phyloP scores from a whole-genome alignment of 2,113 vertebrate genomes.

The Oreocharis arfaki region DNA sequence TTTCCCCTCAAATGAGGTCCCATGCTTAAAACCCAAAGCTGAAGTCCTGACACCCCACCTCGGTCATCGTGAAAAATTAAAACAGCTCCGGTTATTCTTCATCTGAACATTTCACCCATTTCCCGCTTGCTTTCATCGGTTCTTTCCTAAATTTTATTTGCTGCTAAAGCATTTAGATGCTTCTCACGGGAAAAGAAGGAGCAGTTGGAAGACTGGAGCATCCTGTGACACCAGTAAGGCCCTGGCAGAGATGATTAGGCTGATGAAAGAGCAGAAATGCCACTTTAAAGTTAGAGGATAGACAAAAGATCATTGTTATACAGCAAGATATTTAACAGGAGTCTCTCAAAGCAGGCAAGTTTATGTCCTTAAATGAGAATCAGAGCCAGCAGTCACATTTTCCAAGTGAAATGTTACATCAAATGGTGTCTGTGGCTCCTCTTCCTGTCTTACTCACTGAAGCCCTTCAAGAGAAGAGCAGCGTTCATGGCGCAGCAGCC shows the following conservation, averaged over 20 bases:
- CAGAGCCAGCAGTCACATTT: background rate
- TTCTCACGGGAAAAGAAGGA: background rate
- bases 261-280: conserved; percentile 57
- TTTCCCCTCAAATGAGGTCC: background rate
- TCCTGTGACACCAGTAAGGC: conserved; percentile 5
- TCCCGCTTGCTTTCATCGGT: rapidly evolving
- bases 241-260: conserved; percentile 16
- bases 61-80: background rate
- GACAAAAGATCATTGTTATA: conserved; percentile 41
- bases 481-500: rapidly evolving
- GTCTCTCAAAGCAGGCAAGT: conserved; percentile 12
- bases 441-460: background rate
- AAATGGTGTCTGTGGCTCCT: background rate
- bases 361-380: background rate
- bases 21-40: background rate
- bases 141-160: background rate
- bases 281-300: conserved; percentile 23
- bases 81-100: background rate
- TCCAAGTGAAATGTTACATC: background rate
- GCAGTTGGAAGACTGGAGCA: background rate
- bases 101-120: background rate
- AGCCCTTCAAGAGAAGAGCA: background rate
- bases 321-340: background rate
- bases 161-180: background rate
- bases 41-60: background rate